phyloP scores from a whole-genome alignment of 2,888 invertebrate genomes.

The Hartigia nigra region DNA sequence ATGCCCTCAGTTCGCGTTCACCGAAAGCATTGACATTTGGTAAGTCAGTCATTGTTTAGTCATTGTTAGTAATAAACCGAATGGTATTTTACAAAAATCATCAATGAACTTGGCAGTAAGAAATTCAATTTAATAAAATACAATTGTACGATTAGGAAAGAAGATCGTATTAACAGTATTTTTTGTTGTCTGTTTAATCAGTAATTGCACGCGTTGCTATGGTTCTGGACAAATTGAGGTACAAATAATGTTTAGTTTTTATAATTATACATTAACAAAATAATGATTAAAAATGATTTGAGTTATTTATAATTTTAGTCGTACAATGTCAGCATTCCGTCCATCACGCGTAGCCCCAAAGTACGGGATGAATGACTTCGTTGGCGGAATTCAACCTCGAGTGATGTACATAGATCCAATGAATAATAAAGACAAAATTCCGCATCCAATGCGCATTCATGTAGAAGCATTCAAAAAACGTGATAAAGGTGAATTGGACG shows the following conservation, averaged over 20 bases:
- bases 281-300: background rate
- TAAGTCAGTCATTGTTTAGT: background rate
- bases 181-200: background rate
- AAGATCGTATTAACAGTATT: background rate
- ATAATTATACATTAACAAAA: background rate
- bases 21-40: background rate
- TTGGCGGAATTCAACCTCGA: background rate
- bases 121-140: background rate
- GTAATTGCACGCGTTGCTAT: background rate
- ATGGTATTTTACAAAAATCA: background rate
- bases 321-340: constrained; percentile 18
- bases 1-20: too few relatives aligned
- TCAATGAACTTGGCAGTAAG: background rate
- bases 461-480: constrained; percentile 11
- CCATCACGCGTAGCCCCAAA: constrained; percentile 11
- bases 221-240: background rate
- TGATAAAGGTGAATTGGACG: constrained; percentile 36
- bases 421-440: constrained; percentile 9
- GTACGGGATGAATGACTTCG: constrained; percentile 13
- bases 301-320: background rate
- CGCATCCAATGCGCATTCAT: constrained; percentile 7
- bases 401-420: constrained; percentile 9
- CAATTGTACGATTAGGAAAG: background rate
- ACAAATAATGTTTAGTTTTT: background rate
- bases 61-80: background rate